A percentile compares a stretch with the other conserved stretches of the same genome.
Evolutionary conservation across 1,140 invertebrate species (phyloP).

Genomic region (Danaus melanippus): DNA sequence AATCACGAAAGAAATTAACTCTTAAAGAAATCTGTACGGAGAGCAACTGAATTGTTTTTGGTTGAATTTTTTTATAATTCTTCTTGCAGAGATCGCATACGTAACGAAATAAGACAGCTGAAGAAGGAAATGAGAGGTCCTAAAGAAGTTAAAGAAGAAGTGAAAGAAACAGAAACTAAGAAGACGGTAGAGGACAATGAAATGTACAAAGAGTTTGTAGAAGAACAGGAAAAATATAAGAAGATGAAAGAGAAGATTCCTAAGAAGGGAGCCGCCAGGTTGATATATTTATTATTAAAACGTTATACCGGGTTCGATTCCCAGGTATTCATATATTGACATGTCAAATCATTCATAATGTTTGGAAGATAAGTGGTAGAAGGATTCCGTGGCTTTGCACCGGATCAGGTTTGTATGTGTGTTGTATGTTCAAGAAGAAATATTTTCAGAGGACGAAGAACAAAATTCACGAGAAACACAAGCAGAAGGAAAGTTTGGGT

Average conservation of each 20-base stretch:
- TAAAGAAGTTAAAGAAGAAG: slow-evolving; percentile 64
- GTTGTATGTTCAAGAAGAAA: no score
- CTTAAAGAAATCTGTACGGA: no score
- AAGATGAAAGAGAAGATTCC: slow-evolving; percentile 76
- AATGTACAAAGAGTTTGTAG: slow-evolving; percentile 81
- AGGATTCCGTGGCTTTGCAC: no score
- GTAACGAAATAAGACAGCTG: slow-evolving; percentile 81
- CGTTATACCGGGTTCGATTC: slow-evolving; percentile 1
- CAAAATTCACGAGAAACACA: slow-evolving; percentile 34
- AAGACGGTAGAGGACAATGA: slow-evolving; percentile 72
- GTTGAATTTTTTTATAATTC: slow-evolving; percentile 14
- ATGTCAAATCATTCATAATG: no score
- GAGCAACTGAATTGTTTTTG: neutral
- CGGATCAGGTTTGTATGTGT: no score
- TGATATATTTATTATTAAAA: slow-evolving; percentile 15
- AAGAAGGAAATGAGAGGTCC: slow-evolving; percentile 80
- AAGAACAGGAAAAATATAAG: slow-evolving; percentile 86
- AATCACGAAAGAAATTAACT: no score
- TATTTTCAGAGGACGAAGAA: slow-evolving; percentile 56
- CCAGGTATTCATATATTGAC: no score
- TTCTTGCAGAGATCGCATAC: slow-evolving; percentile 80
- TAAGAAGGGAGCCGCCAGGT: slow-evolving; percentile 80
- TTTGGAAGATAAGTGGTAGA: no score
- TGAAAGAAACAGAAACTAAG: slow-evolving; percentile 45
- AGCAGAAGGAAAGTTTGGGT: slow-evolving; percentile 77